These are phyloP conservation scores for Varanus salvator DNA, from an alignment of 2,113 vertebrate genomes.

Conservation along the genomic window DNA sequence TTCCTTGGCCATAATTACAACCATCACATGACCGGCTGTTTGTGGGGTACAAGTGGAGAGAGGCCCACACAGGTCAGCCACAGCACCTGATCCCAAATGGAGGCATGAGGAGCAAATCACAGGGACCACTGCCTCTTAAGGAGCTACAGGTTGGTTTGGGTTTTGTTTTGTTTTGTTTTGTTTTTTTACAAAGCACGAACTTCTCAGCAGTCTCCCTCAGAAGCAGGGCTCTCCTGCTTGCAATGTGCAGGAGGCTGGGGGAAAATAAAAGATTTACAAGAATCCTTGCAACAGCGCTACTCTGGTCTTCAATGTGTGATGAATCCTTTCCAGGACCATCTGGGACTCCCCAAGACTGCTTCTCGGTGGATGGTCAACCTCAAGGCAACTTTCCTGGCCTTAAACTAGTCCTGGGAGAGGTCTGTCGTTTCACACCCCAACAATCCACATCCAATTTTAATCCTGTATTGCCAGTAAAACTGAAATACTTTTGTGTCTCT, in stretches of 20 bases:
- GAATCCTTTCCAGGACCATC: neutral
- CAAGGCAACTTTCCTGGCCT: too few species aligned
- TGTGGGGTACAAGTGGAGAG: too few species aligned
- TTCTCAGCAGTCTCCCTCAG: neutral
- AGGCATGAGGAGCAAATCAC: neutral
- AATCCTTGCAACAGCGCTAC: neutral
- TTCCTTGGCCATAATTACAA: too few species aligned
- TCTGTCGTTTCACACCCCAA: neutral
- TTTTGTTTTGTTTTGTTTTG: too few species aligned
- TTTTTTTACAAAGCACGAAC: neutral
- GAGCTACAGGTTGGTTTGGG: too few species aligned
- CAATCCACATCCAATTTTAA: neutral
- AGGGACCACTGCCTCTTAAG: neutral
- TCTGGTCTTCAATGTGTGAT: neutral
- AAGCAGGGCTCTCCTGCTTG: neutral
- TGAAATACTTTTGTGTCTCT: neutral
- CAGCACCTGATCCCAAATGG: too few species aligned
- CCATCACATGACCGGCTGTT: neutral
- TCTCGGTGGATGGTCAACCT: too few species aligned
- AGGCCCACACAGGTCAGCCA: too few species aligned
- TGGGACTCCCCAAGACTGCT: too few species aligned
- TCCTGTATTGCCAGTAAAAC: too few species aligned
- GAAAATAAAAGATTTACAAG: too few species aligned
- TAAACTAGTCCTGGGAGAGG: neutral
- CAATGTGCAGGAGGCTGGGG: neutral